Conservation (phyloP, 2,113 vertebrate species). For the Bubo scandiacus region DNA sequence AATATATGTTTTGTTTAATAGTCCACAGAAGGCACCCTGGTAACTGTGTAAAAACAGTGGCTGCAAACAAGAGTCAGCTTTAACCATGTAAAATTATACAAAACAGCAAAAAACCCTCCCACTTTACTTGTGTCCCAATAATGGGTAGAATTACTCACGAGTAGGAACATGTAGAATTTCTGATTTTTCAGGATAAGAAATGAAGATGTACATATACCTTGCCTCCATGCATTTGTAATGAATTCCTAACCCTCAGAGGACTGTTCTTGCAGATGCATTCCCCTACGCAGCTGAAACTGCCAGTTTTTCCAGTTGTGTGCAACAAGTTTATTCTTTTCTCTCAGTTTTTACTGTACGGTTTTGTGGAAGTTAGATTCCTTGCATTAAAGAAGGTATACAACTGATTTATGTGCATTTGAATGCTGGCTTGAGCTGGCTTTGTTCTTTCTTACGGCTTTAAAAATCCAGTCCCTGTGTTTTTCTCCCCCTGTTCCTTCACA, state of each 20-base stretch:
- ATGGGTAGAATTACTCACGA: not conserved
- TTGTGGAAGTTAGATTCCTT: not conserved
- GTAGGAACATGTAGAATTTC: not conserved
- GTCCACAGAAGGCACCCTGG: not conserved
- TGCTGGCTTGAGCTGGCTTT: rapidly evolving
- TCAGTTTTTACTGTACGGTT: not conserved
- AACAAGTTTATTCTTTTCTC: not conserved
- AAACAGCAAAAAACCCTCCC: not conserved
- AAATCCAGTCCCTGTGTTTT: not conserved
- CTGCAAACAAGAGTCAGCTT: not conserved
- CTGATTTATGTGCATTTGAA: rapidly evolving
- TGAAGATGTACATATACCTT: not conserved
- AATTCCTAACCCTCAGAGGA: not conserved
- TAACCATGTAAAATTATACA: not conserved
- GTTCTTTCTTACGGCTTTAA: not conserved
- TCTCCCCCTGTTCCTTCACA: rapidly evolving
- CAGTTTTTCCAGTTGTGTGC: not conserved
- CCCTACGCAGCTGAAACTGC: not conserved
- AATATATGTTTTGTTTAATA: not conserved
- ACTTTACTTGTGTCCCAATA: not conserved
- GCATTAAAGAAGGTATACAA: not conserved
- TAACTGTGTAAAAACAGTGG: not conserved
- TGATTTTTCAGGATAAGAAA: not conserved
- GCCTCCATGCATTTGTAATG: not conserved
- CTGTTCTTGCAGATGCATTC: not conserved